These are phyloP conservation scores for Xestobium rufovillosum DNA, from an alignment of 2,888 invertebrate species.

Conservation along the genomic window DNA sequence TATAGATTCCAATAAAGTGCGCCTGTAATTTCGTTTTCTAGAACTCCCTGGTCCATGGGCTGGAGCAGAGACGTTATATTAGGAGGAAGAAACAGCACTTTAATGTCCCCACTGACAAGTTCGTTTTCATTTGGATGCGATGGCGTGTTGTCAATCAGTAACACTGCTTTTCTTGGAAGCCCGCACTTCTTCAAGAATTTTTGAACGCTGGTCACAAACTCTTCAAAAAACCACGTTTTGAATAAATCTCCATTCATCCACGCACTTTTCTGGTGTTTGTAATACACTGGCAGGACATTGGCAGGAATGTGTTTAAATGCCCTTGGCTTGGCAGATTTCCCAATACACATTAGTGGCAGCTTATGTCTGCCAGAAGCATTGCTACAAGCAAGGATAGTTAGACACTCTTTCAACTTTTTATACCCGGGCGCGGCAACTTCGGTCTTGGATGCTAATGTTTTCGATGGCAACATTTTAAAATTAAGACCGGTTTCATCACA, in stretches of 20 bases:
- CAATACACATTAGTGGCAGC: neutral
- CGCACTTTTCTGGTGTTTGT: too few relatives aligned
- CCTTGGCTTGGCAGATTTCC: neutral
- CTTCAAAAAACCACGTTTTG: slow-evolving; percentile 1
- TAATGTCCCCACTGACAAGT: neutral
- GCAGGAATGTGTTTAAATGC: too few relatives aligned
- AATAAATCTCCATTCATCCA: too few relatives aligned
- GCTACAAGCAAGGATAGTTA: too few relatives aligned
- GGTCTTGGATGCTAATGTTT: too few relatives aligned
- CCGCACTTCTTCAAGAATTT: neutral
- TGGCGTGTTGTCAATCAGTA: neutral
- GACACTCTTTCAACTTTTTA: neutral
- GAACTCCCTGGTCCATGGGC: slow-evolving; percentile 1
- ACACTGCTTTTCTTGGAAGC: neutral
- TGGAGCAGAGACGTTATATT: too few relatives aligned
- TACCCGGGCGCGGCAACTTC: too few relatives aligned
- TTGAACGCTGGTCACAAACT: neutral
- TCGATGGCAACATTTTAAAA: too few relatives aligned
- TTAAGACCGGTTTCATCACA: too few relatives aligned
- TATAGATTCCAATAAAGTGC: neutral
- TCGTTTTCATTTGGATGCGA: neutral
- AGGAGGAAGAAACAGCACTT: too few relatives aligned
- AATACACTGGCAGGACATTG: too few relatives aligned
- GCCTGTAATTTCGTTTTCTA: neutral
- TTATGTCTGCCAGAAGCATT: too few relatives aligned